Conservation (phyloP, 2,888 invertebrate species). For the Creontiades dilutus region DNA sequence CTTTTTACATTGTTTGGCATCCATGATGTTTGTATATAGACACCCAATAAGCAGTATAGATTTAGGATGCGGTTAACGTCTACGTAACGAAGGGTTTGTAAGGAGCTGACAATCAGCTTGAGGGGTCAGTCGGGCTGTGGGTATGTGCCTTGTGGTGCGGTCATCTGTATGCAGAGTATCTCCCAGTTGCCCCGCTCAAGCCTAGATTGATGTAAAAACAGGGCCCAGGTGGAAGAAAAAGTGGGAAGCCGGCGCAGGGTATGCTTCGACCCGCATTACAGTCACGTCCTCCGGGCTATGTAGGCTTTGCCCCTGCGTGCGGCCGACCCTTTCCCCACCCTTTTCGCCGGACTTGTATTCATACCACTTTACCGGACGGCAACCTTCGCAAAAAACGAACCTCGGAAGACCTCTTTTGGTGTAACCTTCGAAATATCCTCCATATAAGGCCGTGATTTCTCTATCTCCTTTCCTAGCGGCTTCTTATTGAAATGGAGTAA, state of each 20-base stretch:
- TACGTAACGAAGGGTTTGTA: constrained; percentile 30
- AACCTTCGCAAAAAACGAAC: too few species aligned
- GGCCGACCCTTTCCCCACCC: too few species aligned
- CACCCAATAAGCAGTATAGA: too few species aligned
- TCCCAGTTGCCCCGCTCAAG: neutral
- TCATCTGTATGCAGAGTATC: constrained; percentile 29
- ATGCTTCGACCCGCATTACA: constrained; percentile 34
- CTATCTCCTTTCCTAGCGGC: too few species aligned
- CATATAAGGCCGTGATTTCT: too few species aligned
- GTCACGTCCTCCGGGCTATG: constrained; percentile 24
- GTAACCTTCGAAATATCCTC: too few species aligned
- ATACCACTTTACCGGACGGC: too few species aligned
- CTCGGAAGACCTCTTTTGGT: too few species aligned
- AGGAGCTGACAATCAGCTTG: constrained; percentile 6
- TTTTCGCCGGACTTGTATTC: too few species aligned
- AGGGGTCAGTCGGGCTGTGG: neutral
- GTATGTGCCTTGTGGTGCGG: neutral
- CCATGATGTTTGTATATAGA: too few species aligned
- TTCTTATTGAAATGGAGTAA: too few species aligned
- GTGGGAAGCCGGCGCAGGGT: constrained; percentile 3
- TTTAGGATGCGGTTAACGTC: neutral
- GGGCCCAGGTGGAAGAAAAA: constrained; percentile 10
- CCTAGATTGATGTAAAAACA: constrained; percentile 46
- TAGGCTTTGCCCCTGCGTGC: neutral
- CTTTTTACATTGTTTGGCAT: too few species aligned